Evolutionary conservation across 2,113 vertebrate species (phyloP).

Genomic region (Falcunculus frontatus): DNA sequence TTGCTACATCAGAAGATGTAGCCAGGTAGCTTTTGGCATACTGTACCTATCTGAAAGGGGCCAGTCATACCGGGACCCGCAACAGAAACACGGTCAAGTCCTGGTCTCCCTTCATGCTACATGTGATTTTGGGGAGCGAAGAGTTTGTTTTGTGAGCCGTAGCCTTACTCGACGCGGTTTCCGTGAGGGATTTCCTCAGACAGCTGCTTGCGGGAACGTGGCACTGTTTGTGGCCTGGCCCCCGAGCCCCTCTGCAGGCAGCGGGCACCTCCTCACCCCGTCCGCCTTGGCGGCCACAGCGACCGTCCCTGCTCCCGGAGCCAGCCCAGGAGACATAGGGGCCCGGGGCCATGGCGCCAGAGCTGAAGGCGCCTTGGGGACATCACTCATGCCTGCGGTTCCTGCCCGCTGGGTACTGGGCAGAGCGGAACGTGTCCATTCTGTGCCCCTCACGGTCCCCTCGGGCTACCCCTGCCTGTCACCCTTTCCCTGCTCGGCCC

Average conservation of each 20-base stretch:
- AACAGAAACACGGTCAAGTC: fast-evolving
- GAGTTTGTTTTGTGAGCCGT: not conserved
- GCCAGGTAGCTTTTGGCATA: not conserved
- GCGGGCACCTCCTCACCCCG: not conserved
- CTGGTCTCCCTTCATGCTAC: not conserved
- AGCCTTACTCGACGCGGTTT: fast-evolving
- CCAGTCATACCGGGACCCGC: not conserved
- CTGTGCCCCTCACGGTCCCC: not conserved
- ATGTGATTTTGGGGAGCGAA: fast-evolving
- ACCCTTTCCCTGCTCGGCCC: not conserved
- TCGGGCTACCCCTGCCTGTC: not conserved
- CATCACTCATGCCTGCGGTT: not conserved
- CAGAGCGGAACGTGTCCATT: fast-evolving
- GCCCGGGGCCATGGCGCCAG: too few relatives aligned
- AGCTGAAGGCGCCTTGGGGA: fast-evolving
- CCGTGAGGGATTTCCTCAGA: fast-evolving
- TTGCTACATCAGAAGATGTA: not conserved
- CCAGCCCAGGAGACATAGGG: too few relatives aligned
- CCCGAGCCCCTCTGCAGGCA: not conserved
- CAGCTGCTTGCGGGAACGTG: fast-evolving
- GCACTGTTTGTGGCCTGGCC: fast-evolving
- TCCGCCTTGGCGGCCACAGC: not conserved
- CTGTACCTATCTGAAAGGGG: too few relatives aligned
- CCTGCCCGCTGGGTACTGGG: not conserved
- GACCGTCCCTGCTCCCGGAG: fast-evolving